phyloP scores from a whole-genome alignment of 1,140 invertebrate species.

The Bombus picipes region DNA sequence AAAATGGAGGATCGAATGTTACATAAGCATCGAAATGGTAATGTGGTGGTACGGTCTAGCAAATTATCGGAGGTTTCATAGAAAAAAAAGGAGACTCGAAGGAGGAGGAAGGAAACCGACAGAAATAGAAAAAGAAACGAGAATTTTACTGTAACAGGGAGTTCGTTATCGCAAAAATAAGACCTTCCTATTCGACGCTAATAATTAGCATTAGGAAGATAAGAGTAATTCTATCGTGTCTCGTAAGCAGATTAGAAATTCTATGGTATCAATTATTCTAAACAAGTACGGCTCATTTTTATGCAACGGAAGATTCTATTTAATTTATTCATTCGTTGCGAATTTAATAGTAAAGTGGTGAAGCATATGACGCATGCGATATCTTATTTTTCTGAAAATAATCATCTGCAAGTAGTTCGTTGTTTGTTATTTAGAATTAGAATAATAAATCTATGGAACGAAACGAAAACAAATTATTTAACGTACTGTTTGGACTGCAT shows the following conservation, averaged over 20 bases:
- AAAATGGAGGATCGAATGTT: not conserved
- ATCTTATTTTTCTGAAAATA: not conserved
- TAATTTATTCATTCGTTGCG: not conserved
- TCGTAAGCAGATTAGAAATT: not conserved
- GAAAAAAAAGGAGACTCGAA: not conserved
- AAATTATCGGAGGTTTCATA: not conserved
- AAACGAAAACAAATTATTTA: too few relatives aligned
- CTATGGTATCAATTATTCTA: not conserved
- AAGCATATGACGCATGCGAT: not conserved
- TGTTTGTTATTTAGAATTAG: too few relatives aligned
- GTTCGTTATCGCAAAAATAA: not conserved
- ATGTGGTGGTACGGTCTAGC: too few relatives aligned
- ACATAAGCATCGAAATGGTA: too few relatives aligned
- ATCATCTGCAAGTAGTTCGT: too few relatives aligned
- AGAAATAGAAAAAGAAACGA: too few relatives aligned
- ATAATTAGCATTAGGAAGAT: not conserved
- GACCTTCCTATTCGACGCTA: not conserved
- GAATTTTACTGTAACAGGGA: too few relatives aligned
- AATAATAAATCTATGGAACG: too few relatives aligned
- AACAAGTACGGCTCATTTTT: not conserved
- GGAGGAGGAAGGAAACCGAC: too few relatives aligned
- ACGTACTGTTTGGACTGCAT: too few relatives aligned
- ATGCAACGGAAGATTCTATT: too few relatives aligned
- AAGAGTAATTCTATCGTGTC: not conserved
- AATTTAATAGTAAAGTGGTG: not conserved